Evolutionary conservation across 2,113 vertebrate genomes (phyloP).

Genomic region (Raphicerus campestris): DNA sequence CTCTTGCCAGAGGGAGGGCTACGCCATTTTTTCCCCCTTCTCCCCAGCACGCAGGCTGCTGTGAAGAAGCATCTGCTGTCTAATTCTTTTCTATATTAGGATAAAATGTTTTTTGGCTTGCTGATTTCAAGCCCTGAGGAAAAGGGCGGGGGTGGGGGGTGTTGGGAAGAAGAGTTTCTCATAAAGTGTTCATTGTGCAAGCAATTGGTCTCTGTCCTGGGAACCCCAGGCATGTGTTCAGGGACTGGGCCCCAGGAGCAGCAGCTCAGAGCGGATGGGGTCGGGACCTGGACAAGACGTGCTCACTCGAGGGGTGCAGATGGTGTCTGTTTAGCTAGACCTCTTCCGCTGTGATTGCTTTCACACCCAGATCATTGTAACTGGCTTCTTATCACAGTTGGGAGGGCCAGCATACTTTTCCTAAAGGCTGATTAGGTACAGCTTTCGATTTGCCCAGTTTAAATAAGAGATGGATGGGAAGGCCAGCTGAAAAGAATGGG

Average conservation of each 20-base stretch:
- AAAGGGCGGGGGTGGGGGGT: slow-evolving; percentile 6
- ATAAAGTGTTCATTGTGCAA: slow-evolving; percentile 78
- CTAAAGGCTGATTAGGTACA: slow-evolving; percentile 65
- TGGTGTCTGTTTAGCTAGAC: slow-evolving; percentile 76
- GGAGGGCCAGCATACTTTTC: slow-evolving; percentile 67
- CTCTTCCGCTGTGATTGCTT: slow-evolving; percentile 68
- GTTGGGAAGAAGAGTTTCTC: slow-evolving; percentile 67
- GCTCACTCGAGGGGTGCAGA: slow-evolving; percentile 70
- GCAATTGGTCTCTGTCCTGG: slow-evolving; percentile 74
- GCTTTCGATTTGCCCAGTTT: slow-evolving; percentile 67
- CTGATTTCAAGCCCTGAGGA: slow-evolving; percentile 66
- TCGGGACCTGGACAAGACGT: slow-evolving; percentile 45
- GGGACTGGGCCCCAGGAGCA: slow-evolving; percentile 39
- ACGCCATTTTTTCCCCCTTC: not conserved
- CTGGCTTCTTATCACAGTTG: slow-evolving; percentile 75
- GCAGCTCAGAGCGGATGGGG: slow-evolving; percentile 53
- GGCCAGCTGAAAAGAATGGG: not conserved
- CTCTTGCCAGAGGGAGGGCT: slow-evolving; percentile 54
- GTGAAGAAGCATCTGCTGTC: slow-evolving; percentile 64
- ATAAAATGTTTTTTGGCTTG: slow-evolving; percentile 77
- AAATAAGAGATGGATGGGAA: not conserved
- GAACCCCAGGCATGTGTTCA: slow-evolving; percentile 63
- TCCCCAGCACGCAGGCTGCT: slow-evolving; percentile 39
- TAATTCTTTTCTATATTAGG: slow-evolving; percentile 79
- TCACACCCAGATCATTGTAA: slow-evolving; percentile 72